Evolutionary conservation across 23 tunicate species (phyloP).

Genomic region (Ciona savignyi): DNA sequence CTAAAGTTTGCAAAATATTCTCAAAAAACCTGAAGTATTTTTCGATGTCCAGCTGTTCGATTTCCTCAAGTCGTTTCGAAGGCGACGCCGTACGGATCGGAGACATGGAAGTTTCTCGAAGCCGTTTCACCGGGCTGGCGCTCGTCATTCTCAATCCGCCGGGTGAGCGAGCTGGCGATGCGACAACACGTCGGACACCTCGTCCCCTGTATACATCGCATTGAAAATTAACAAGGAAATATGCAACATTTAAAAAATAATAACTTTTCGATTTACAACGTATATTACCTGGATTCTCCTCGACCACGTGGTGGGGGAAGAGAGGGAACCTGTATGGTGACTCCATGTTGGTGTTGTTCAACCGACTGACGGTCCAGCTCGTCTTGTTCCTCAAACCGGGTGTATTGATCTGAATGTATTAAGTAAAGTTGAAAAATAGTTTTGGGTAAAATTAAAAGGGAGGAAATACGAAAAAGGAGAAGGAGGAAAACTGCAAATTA

Average conservation of each 20-base stretch:
- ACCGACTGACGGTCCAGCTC: conserved; percentile 10
- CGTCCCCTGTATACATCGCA: conserved; percentile 53
- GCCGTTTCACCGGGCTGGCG: conserved; percentile 43
- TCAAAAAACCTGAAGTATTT: conserved; percentile 85
- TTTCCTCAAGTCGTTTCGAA: conserved; percentile 57
- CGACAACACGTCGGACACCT: conserved; percentile 34
- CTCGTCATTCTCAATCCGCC: conserved; percentile 44
- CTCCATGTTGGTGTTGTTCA: conserved; percentile 2
- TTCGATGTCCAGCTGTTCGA: conserved; percentile 78
- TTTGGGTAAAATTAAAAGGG: no score
- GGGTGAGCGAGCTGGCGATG: conserved; percentile 19
- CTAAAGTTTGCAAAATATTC: no score
- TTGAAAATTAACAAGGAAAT: background rate
- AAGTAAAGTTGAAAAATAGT: no score
- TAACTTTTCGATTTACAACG: no score
- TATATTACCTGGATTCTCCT: conserved; percentile 18
- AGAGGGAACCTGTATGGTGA: background rate
- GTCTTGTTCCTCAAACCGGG: conserved; percentile 44
- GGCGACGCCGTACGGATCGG: conserved; percentile 77
- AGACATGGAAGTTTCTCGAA: conserved; percentile 43
- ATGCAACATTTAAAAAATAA: no score
- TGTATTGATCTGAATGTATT: conserved; percentile 48
- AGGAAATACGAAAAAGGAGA: no score
- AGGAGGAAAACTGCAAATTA: no score
- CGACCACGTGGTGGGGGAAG: conserved; percentile 57